phyloP scores from a whole-genome alignment of 2,888 invertebrate species.

The Magallana nippona region DNA sequence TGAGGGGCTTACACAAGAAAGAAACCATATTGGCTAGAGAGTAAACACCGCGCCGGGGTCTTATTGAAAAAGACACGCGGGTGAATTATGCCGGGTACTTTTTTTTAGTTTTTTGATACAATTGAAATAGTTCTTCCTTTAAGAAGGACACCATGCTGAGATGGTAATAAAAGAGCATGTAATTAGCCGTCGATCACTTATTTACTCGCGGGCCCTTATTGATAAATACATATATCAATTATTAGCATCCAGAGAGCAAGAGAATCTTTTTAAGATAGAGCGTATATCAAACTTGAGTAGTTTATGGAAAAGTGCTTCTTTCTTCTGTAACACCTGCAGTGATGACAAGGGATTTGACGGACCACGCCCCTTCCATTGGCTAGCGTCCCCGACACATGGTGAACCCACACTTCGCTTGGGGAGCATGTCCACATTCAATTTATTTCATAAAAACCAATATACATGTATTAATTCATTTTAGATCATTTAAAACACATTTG shows the following conservation, averaged over 20 bases:
- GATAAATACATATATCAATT: slow-evolving; percentile 29
- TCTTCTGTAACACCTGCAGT: slow-evolving; percentile 8
- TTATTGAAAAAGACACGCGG: slow-evolving; percentile 34
- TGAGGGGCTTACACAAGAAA: neutral
- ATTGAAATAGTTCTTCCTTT: slow-evolving; percentile 33
- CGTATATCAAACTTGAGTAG: slow-evolving; percentile 20
- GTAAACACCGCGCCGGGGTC: neutral
- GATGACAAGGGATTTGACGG: slow-evolving; percentile 5
- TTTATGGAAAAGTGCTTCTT: slow-evolving; percentile 1
- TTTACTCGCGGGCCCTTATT: neutral
- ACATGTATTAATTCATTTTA: neutral
- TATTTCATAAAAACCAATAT: neutral
- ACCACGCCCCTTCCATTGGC: neutral
- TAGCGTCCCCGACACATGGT: neutral
- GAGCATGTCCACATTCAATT: slow-evolving; percentile 2
- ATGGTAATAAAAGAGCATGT: slow-evolving; percentile 26
- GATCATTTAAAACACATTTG: neutral
- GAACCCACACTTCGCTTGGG: neutral
- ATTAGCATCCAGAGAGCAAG: slow-evolving; percentile 11
- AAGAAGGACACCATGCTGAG: slow-evolving; percentile 15
- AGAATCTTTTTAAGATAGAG: neutral
- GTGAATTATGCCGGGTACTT: slow-evolving; percentile 25
- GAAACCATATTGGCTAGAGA: slow-evolving; percentile 8
- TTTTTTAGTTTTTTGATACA: neutral
- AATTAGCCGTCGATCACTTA: neutral